Conservation (phyloP, 2,888 invertebrate species). For the Melipona bicolor region DNA sequence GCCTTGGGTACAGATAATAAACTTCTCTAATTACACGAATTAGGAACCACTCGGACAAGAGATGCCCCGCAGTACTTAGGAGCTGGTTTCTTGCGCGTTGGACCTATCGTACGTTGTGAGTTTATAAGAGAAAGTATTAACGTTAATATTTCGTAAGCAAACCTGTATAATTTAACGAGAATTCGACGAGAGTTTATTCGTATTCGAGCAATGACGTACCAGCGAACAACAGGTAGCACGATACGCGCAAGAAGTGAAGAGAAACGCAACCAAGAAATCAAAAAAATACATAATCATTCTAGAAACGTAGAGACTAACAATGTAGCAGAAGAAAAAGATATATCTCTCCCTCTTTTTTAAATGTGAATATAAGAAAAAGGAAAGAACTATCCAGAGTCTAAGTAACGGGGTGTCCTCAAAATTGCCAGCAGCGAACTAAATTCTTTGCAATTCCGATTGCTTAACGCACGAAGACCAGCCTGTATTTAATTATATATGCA, state of each 20-base stretch:
- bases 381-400: constrained; percentile 68
- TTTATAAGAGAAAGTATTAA: not conserved
- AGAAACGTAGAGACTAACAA: constrained; percentile 40
- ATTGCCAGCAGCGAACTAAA: constrained; percentile 53
- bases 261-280: constrained; percentile 80
- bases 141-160: not conserved
- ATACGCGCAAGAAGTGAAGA: constrained; percentile 34
- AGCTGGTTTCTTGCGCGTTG: constrained; percentile 70
- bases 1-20: constrained; percentile 82
- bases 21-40: constrained; percentile 71
- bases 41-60: constrained; percentile 69
- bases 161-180: no score
- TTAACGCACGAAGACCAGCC: constrained; percentile 71
- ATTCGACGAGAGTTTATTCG: not conserved
- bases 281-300: constrained; percentile 80
- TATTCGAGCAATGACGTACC: not conserved
- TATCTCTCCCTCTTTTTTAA: constrained; percentile 34
- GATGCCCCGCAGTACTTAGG: constrained; percentile 72
- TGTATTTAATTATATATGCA: constrained; percentile 66
- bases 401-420: constrained; percentile 75
- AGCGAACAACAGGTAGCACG: not conserved
- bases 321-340: not conserved
- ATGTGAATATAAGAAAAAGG: not conserved
- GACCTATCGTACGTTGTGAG: not conserved
- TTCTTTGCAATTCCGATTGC: constrained; percentile 64